Conservation (phyloP, 1,140 invertebrate genomes). For the Dendroctonus ponderosae region DNA sequence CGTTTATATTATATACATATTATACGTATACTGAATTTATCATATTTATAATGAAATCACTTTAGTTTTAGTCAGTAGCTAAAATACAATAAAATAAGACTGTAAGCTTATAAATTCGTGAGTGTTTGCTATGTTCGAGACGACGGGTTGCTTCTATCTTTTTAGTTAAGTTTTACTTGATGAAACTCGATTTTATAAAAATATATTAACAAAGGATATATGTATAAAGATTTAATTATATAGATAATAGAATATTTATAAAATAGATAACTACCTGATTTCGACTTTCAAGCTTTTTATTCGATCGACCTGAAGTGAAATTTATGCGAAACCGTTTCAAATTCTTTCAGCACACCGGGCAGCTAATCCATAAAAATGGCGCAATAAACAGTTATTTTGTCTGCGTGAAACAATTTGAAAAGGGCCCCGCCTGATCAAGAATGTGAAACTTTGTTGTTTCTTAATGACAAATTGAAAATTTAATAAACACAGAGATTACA, state of each 20-base stretch:
- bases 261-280: constrained; percentile 46
- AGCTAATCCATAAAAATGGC: background rate
- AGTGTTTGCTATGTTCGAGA: constrained; percentile 46
- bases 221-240: constrained; percentile 49
- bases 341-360: background rate
- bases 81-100: constrained; percentile 46
- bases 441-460: constrained; percentile 13
- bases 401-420: constrained; percentile 12
- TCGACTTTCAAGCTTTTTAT: constrained; percentile 34
- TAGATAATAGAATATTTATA: constrained; percentile 49
- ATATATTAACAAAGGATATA: constrained; percentile 46
- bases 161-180: constrained; percentile 49
- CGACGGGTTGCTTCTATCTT: constrained; percentile 34
- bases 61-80: constrained; percentile 43
- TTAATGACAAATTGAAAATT: constrained; percentile 17
- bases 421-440: constrained; percentile 1
- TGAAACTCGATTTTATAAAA: constrained; percentile 51
- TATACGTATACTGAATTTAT: constrained; percentile 37
- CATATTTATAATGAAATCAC: constrained; percentile 37
- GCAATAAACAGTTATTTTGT: background rate
- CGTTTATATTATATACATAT: constrained; percentile 37
- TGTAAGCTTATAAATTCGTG: constrained; percentile 45
- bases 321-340: constrained; percentile 22
- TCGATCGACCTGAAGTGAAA: constrained; percentile 32
- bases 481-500: constrained; percentile 36